These are phyloP conservation scores for Premnoplex brunnescens DNA, from an alignment of 2,797 vertebrate genomes.

Conservation along the genomic window DNA sequence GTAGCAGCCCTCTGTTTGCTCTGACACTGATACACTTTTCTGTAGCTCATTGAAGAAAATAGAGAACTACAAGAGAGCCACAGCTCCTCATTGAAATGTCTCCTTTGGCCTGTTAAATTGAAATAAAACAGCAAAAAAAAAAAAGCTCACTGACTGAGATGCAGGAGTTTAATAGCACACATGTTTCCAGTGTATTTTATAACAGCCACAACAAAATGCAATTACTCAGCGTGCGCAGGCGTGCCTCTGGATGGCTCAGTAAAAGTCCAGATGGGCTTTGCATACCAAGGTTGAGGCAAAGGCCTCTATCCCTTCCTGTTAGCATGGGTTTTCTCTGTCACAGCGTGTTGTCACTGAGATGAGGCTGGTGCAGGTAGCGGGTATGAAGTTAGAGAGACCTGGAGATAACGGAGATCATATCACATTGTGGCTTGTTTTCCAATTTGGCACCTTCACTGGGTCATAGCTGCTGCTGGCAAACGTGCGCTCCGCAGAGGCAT, in stretches of 20 bases:
- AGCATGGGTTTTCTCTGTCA: background rate
- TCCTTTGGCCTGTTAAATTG: background rate
- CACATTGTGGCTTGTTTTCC: accelerated
- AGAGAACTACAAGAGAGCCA: background rate
- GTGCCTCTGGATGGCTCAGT: background rate
- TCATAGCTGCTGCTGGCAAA: background rate
- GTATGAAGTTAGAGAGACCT: background rate
- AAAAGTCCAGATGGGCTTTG: background rate
- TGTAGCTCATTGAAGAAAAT: background rate
- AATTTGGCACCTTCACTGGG: background rate
- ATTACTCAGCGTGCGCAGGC: background rate
- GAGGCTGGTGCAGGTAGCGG: accelerated
- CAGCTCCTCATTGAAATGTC: background rate
- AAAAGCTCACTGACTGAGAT: background rate
- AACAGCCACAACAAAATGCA: constrained; percentile 10
- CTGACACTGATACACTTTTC: background rate
- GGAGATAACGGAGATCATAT: background rate
- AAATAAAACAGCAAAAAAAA: background rate
- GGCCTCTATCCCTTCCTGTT: background rate
- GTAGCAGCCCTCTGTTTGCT: background rate
- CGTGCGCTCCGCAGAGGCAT: accelerated
- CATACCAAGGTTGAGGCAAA: background rate
- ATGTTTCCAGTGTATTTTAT: constrained; percentile 38
- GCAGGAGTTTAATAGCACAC: background rate
- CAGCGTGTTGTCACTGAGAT: accelerated